These are phyloP conservation scores for Volucella bombylans DNA, from an alignment of 2,888 invertebrate genomes.

Conservation along the genomic window DNA sequence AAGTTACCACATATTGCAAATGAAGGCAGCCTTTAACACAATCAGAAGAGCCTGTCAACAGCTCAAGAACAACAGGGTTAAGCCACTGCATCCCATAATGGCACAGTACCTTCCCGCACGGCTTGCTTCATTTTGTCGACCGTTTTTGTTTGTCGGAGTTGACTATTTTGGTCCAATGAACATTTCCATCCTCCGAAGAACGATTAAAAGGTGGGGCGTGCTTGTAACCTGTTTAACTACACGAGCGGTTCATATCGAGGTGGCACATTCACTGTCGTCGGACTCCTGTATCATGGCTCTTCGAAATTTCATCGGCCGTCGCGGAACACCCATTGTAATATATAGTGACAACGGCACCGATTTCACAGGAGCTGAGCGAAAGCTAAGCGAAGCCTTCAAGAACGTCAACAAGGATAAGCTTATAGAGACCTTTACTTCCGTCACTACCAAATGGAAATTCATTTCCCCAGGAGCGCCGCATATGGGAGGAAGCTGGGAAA, in stretches of 20 bases:
- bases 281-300: conserved; percentile 30
- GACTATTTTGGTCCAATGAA: conserved; percentile 16
- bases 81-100: conserved; percentile 53
- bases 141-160: conserved; percentile 21
- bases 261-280: neutral
- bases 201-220: neutral
- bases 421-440: neutral
- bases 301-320: no score
- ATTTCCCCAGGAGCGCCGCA: conserved; percentile 53
- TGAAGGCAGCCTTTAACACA: conserved; percentile 5
- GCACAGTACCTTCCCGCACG: neutral
- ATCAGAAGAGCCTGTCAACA: neutral
- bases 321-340: no score
- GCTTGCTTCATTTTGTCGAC: conserved; percentile 12
- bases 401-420: neutral
- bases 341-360: neutral
- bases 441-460: conserved; percentile 56
- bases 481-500: conserved; percentile 34
- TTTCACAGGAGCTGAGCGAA: neutral
- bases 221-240: no score
- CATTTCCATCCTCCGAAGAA: conserved; percentile 1
- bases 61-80: conserved; percentile 61
- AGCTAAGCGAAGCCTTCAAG: neutral
- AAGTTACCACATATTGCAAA: conserved; percentile 4
- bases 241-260: no score